Base-by-base conservation (phyloP, 2,113 vertebrate genomes). In the Cyanoderma ruficeps region DNA sequence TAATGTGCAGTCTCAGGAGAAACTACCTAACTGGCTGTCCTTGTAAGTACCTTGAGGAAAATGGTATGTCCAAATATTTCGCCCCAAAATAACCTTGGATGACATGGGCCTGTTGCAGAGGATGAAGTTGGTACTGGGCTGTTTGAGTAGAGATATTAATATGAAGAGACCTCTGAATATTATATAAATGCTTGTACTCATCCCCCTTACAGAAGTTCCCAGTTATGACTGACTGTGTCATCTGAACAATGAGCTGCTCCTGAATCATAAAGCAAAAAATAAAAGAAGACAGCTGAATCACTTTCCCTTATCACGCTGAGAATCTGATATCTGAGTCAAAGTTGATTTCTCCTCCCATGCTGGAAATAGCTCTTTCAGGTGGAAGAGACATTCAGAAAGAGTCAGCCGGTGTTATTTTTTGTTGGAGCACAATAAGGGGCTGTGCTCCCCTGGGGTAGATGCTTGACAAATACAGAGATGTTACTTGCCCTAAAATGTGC, bases 181-280 rank as follows among this genome's bases (percentile, higher is more conserved):
- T 95, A 94, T 24, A 83, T 90, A 96, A 96, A 87, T 84, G 52
- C 56, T 84, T 90, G 79, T 83, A 85, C 35, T 86, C 23, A 25
- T 70, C 35, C 86, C 13, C 41, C 68, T 64, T 47, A n/a, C 68
- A 57, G 35, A 90, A 93, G n/a, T 78, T 88, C 57, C 46, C 27
- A 49, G 37, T 92, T 95, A 78, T 78, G 89, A 90, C 71, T 90
- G 94, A 75, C 82, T 88, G 3, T 89, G 75, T 94, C 91, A 91
- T 78, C 53, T 2, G 28, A 94, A 95, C 91, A 94, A 92, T 89
- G 86, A 96, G n/a, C 76, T 89, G 60, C 71, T 96, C 28, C 74
- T 93, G 86, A 96, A 87, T 95, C 95, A 95, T 57, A 81, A 80
- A 91, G 72, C 60, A 92, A 95, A 94, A 96, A 94, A 97, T 97